Percentiles rank a stretch among this genome's conserved stretches.
Evolutionary conservation across 1,140 invertebrate genomes (phyloP).

Genomic region (Drosophila willistoni): DNA sequence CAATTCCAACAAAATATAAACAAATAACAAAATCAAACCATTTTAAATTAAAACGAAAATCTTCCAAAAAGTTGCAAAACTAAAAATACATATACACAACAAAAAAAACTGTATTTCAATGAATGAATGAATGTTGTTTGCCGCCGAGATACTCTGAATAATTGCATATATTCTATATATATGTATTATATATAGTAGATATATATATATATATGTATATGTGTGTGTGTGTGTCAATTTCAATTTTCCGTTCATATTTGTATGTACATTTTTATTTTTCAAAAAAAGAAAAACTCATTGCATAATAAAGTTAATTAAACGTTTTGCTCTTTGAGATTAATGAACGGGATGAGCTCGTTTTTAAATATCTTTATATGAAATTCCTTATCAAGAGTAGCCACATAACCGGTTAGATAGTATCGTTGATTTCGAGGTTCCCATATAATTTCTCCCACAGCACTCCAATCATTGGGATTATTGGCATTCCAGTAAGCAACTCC

Average conservation of each 20-base stretch:
- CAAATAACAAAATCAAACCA: constrained; percentile 18
- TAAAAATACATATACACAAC: constrained; percentile 5
- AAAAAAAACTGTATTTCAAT: constrained; percentile 13
- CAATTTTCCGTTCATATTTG: constrained; percentile 59
- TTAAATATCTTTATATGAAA: constrained; percentile 11
- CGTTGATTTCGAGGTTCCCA: background rate
- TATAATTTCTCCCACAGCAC: background rate
- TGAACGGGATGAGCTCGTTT: background rate
- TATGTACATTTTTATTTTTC: constrained; percentile 65
- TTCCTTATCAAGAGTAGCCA: background rate
- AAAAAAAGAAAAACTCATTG: constrained; percentile 41
- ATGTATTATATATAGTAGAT: constrained; percentile 67
- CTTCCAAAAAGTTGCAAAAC: constrained; percentile 24
- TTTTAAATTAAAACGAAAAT: constrained; percentile 11
- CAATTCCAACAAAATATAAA: constrained; percentile 14
- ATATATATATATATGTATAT: constrained; percentile 41
- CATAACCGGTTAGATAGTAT: constrained; percentile 6
- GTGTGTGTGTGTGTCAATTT: constrained; percentile 54
- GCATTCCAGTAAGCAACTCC: too few species aligned
- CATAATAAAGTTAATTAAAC: constrained; percentile 73
- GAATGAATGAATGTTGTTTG: constrained; percentile 14
- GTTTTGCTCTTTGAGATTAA: constrained; percentile 29
- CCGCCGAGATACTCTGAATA: constrained; percentile 24
- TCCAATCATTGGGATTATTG: background rate
- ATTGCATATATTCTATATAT: constrained; percentile 48